Percentiles rank a stretch among this genome's conserved stretches.
Evolutionary conservation across 1,140 invertebrate genomes (phyloP).

Genomic region (Pomacea maculata): DNA sequence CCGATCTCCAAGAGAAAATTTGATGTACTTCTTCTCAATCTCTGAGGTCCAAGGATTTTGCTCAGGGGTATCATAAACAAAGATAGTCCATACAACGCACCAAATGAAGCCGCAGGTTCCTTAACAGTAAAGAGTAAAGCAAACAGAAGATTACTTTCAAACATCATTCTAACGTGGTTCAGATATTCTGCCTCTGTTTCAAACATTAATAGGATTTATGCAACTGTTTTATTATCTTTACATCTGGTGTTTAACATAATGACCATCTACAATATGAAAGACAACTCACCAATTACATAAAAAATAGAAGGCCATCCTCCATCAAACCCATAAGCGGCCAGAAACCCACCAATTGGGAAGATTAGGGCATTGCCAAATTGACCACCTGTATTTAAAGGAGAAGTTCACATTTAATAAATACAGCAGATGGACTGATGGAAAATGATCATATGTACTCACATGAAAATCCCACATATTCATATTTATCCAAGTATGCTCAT

Average conservation of each 20-base stretch:
- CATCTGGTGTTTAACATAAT: not conserved
- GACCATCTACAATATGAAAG: no score
- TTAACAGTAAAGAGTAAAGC: constrained; percentile 14
- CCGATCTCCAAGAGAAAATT: constrained; percentile 44
- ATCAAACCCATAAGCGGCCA: constrained; percentile 64
- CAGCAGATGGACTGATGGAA: not conserved
- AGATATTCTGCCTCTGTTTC: not conserved
- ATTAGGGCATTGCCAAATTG: constrained; percentile 64
- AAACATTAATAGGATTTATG: not conserved
- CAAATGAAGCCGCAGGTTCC: constrained; percentile 57
- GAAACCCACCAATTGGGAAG: constrained; percentile 58
- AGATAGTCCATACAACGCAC: constrained; percentile 60
- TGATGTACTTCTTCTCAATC: constrained; percentile 62
- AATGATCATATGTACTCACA: not conserved
- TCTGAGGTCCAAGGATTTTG: constrained; percentile 51
- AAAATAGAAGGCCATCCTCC: constrained; percentile 87
- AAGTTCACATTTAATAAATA: not conserved
- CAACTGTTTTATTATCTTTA: not conserved
- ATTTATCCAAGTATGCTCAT: no score
- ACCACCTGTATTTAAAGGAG: constrained; percentile 33
- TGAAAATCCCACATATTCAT: no score
- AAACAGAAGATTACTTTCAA: not conserved
- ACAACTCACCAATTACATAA: constrained; percentile 80
- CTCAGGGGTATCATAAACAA: constrained; percentile 55
- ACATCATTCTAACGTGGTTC: no score